Evolutionary conservation across 2,888 invertebrate genomes (phyloP).

Genomic region (Torymus aiolomorphi): DNA sequence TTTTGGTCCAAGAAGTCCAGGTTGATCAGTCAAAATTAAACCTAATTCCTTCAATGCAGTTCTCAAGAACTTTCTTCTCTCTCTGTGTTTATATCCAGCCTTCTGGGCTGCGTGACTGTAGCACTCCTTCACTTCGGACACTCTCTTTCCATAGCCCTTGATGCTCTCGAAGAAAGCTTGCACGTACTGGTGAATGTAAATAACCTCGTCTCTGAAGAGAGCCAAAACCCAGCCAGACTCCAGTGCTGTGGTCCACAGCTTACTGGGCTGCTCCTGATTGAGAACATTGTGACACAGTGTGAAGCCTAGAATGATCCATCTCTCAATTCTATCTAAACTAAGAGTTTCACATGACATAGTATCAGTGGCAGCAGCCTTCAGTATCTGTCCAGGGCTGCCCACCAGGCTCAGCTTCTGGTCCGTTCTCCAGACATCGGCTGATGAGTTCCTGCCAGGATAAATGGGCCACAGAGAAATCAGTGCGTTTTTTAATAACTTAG

Average conservation of each 20-base stretch:
- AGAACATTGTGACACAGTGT: conserved; percentile 93
- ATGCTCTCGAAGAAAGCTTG: conserved; percentile 95
- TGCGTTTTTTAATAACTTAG: conserved; percentile 89
- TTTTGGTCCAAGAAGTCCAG: conserved; percentile 97
- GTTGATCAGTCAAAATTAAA: conserved; percentile 97
- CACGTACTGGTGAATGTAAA: conserved; percentile 95
- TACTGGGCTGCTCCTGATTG: conserved; percentile 87
- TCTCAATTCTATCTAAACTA: conserved; percentile 95
- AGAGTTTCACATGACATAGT: conserved; percentile 98
- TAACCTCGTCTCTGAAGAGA: conserved; percentile 96
- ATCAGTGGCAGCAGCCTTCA: conserved; percentile 96
- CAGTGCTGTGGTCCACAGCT: conserved; percentile 93
- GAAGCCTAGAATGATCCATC: conserved; percentile 97
- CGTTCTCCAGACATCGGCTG: conserved; percentile 95
- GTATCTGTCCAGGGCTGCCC: conserved; percentile 93
- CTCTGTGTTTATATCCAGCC: conserved; percentile 93
- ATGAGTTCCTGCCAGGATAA: conserved; percentile 91
- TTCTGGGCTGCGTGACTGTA: conserved; percentile 93
- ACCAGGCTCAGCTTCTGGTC: conserved; percentile 95
- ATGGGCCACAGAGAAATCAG: conserved; percentile 91
- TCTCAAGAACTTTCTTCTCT: conserved; percentile 95
- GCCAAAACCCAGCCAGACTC: conserved; percentile 96
- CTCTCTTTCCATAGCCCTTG: conserved; percentile 94
- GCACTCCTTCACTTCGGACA: conserved; percentile 97
- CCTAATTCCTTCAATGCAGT: conserved; percentile 96